These are phyloP conservation scores for Pogonomyrmex barbatus DNA, from an alignment of 1,140 invertebrate species.

Conservation along the genomic window DNA sequence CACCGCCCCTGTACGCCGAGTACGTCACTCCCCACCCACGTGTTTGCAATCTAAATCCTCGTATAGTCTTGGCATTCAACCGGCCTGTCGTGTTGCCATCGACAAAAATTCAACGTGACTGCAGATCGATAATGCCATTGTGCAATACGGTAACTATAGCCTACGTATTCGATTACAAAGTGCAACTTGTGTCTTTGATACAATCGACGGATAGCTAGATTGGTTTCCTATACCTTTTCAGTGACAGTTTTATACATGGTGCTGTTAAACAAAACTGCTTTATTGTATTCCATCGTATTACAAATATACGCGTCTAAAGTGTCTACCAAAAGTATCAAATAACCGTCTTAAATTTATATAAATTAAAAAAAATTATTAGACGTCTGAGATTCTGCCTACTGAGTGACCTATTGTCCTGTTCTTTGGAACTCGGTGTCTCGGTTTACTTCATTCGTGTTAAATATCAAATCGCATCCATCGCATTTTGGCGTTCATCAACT, in stretches of 20 bases:
- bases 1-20: not conserved
- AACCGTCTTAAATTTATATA: too few species aligned
- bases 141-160: constrained; percentile 41
- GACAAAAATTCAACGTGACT: constrained; percentile 55
- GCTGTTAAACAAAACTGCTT: not conserved
- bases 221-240: constrained; percentile 13
- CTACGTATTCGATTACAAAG: constrained; percentile 48
- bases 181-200: constrained; percentile 37
- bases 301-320: not conserved
- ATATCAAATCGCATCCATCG: too few species aligned
- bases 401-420: too few species aligned
- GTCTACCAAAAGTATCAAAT: not conserved
- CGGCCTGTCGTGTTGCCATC: constrained; percentile 43
- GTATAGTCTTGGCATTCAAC: constrained; percentile 18
- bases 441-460: too few species aligned
- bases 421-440: too few species aligned
- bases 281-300: not conserved
- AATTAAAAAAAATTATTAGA: too few species aligned
- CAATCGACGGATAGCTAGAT: constrained; percentile 29
- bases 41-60: constrained; percentile 44
- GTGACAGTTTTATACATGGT: constrained; percentile 9
- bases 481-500: too few species aligned
- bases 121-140: constrained; percentile 59
- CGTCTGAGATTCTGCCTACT: too few species aligned
- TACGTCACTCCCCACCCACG: constrained; percentile 47